Evolutionary conservation across 1,140 invertebrate genomes (phyloP).

Genomic region (Lordiphosa stackelbergi): DNA sequence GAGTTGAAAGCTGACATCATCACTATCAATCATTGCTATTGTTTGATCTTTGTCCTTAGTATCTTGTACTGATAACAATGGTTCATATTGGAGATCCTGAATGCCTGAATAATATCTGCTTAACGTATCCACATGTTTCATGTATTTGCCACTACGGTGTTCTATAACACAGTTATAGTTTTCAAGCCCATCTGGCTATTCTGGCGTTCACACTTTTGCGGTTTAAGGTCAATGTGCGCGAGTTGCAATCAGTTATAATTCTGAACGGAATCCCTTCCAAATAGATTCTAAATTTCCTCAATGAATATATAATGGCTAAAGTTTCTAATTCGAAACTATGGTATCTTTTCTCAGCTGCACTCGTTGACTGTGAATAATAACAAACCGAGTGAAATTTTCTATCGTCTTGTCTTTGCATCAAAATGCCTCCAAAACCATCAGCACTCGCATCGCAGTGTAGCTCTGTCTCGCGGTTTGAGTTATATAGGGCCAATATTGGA

Average conservation of each 20-base stretch:
- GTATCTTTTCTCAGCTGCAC: conserved; percentile 1
- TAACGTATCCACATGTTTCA: conserved; percentile 4
- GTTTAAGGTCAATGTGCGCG: conserved; percentile 1
- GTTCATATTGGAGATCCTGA: too few species aligned
- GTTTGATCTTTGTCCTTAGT: too few species aligned
- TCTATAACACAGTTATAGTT: conserved; percentile 4
- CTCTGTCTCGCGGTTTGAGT: background rate
- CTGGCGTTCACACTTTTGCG: background rate
- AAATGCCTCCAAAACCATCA: background rate
- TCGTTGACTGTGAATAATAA: conserved; percentile 7
- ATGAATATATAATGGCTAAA: background rate
- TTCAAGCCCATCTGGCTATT: conserved; percentile 3
- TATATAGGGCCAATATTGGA: too few species aligned
- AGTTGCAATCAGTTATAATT: conserved; percentile 8
- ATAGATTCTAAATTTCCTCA: conserved; percentile 7
- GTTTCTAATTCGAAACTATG: conserved; percentile 9
- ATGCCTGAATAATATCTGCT: background rate
- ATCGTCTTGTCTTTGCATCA: too few species aligned
- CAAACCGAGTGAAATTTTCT: background rate
- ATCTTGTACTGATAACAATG: too few species aligned
- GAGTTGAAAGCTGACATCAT: too few species aligned
- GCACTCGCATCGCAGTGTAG: conserved; percentile 2
- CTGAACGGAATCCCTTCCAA: conserved; percentile 5
- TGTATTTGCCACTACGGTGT: conserved; percentile 4
- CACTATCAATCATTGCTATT: too few species aligned